These are phyloP conservation scores for Melanocharis versteri DNA, from an alignment of 2,113 vertebrate genomes.

Conservation along the genomic window DNA sequence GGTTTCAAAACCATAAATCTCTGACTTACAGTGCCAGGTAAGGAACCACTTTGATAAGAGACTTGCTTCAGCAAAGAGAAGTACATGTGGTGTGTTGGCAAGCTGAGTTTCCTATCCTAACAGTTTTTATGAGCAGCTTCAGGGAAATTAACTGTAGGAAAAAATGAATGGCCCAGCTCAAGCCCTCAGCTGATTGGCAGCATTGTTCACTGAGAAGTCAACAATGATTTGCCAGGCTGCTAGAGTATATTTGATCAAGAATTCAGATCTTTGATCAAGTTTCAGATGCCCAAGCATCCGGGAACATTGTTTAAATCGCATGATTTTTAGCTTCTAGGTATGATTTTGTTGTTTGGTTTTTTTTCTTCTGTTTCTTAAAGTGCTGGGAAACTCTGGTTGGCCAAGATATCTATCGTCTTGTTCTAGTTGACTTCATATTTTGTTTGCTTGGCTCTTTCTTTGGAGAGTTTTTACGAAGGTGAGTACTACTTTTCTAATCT, in stretches of 20 bases:
- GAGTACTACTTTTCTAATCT: slow-evolving; percentile 24
- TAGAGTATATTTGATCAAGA: not conserved
- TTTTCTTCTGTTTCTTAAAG: slow-evolving; percentile 52
- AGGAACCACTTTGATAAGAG: not conserved
- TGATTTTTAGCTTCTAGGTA: not conserved
- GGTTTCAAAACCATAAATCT: not conserved
- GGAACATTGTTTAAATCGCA: not conserved
- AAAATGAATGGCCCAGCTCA: not conserved
- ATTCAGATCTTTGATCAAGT: not conserved
- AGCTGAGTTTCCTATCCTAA: not conserved
- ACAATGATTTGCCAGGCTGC: not conserved
- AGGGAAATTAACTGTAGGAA: not conserved
- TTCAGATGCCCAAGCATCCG: not conserved
- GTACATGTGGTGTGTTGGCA: not conserved
- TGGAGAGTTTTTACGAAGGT: slow-evolving; percentile 92
- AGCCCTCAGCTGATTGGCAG: not conserved
- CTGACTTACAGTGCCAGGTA: not conserved
- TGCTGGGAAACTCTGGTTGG: slow-evolving; percentile 94
- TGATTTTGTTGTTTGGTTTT: not conserved
- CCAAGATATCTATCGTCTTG: slow-evolving; percentile 89
- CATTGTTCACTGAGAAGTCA: not conserved
- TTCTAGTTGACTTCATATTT: slow-evolving; percentile 90
- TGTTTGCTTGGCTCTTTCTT: slow-evolving; percentile 87
- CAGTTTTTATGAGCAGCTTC: not conserved
- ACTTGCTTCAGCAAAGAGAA: not conserved